Evolutionary conservation across 1,140 invertebrate species (phyloP), one percentile per base, ranked within the genome.

Genomic region (Nymphalis io): DNA sequence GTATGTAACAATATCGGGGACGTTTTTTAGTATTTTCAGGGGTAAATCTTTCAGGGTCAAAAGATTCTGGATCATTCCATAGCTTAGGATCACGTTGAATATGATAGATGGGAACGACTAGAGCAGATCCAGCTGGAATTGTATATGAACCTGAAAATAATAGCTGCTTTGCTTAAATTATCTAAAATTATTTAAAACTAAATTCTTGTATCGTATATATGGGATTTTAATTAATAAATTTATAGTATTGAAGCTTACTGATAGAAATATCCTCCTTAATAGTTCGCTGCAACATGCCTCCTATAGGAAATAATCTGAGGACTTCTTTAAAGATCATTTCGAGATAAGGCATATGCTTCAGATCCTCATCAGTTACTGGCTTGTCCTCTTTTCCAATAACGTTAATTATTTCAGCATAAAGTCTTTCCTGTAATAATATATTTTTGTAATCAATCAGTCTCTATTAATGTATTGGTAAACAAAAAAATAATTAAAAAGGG

Each of bases 1-100:
- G 95, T 23, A 95, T 84, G 67, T 93, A 95, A 46, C 88, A 79
- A 62, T 85, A 92, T 1, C 85, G 92, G 69, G 88, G 92, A n/a
- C 94, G 80, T 33, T 74, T 72, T 6, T 75, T 74, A 0, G 76
- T 66, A 70, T 94, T 93, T 73, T 95, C 94, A 0, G 93, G 91
- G 5, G 90, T 80, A 80, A 96, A 96, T 71, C 94, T 82, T 48
- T 96, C 95, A 0, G 96, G 95, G 82, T 95, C 91, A 69, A 95
- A 96, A 6, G 65, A 68, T 15, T 89, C 73, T 2, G 87, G 82
- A 2, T 81, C 63, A 5, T 65, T 68, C 88, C 88, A 91, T 64
- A 78, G 81, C 13, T 79, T 74, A 20, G 78, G 75, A 48, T 85
- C 78, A 0, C 88, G 78, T 46, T 89, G 88, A 3, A 91, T 57